phyloP scores from a whole-genome alignment of 2,888 invertebrate genomes.

The Drosophila nr. medialis region DNA sequence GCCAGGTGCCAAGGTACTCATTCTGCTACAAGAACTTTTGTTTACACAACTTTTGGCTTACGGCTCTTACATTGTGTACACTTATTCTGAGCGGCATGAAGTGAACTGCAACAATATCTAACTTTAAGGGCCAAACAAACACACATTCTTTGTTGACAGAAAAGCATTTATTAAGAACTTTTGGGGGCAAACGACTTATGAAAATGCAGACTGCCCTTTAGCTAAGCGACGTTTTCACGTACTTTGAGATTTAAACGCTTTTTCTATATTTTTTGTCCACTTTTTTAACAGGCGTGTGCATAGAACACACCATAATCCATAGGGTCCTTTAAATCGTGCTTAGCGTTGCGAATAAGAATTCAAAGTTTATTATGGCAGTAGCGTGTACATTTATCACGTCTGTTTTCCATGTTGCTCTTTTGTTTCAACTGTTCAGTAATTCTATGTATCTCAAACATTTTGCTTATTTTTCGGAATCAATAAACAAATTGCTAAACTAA shows the following conservation, averaged over 20 bases:
- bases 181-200: constrained; percentile 14
- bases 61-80: neutral
- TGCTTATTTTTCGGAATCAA: neutral
- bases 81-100: constrained; percentile 7
- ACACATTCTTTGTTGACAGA: constrained; percentile 8
- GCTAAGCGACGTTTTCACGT: neutral
- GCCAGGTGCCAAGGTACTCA: constrained; percentile 26
- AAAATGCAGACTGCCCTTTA: neutral
- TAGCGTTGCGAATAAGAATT: constrained; percentile 3
- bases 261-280: neutral
- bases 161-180: constrained; percentile 21
- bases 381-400: neutral
- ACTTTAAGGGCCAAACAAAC: constrained; percentile 5
- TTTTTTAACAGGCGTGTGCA: neutral
- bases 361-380: constrained; percentile 5
- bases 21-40: constrained; percentile 5
- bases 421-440: neutral
- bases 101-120: neutral
- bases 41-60: constrained; percentile 1
- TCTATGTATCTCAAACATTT: neutral
- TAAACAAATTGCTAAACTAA: neutral
- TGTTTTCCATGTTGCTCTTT: neutral
- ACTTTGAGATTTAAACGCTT: neutral
- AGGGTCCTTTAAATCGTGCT: neutral
- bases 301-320: constrained; percentile 3